Evolutionary conservation across 1,140 invertebrate species (phyloP), one percentile per base, ranked within the genome.

Genomic region (Belonocnema kinseyi): DNA sequence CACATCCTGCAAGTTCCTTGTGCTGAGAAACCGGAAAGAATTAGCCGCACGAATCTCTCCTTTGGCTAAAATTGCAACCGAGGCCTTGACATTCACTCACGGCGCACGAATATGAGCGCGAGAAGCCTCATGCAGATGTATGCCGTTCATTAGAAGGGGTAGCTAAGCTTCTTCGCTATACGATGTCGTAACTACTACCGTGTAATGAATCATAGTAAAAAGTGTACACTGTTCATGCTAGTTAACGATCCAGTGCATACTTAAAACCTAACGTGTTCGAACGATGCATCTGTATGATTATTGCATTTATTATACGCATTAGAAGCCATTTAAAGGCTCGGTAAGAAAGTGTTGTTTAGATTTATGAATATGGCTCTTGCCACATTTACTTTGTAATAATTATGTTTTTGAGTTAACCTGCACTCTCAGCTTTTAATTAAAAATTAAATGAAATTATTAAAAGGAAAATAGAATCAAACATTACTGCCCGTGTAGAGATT

Each of bases 41-140:
- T 50, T 51, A 53, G 13, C 54, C 16, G 50, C 54, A 71, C 58
- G 54, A 52, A 75, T 70, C 73, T 74, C 77, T 53, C 73, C 75
- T 81, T 26, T 71, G 33, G 17, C 54, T 75, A 52, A 81, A 79
- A 81, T 79, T 81, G 58, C 80, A 81, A 52, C n/a, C 51, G 33
- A 52, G 50, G 14, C 80, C 80, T 81, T 81, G 80, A 79, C 80
- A 79, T 81, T 81, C 80, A 72, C 80, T 73, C 56, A 52, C 50
- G 50, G 71, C 53, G 79, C 78, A 76, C 58, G 72, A 79, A 81
- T 50, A 26, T 26, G 8, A 52, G 51, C 70, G 50, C 54, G 73
- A 78, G 58, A 80, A 78, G 16, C 40, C 61, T 66, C 13, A n/a
- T n/a, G 26, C 40, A 46, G 40, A 46, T 46, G 40, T 46, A 46